Evolutionary conservation across 2,888 invertebrate genomes (phyloP), one percentile per base, ranked within the genome.

Genomic region (Drosophila neonasuta): DNA sequence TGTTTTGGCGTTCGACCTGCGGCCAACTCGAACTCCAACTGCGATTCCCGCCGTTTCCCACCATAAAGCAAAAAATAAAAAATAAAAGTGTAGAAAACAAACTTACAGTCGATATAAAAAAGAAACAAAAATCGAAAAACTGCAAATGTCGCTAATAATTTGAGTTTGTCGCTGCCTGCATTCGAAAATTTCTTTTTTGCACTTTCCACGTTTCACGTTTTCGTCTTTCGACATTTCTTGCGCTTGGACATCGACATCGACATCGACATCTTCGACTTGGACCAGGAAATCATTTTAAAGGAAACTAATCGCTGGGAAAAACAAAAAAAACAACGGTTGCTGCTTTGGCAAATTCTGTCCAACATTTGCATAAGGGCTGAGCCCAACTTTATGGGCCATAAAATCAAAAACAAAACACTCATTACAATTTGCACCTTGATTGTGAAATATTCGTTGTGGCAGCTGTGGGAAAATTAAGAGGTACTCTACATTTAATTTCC

Each of bases 61-160:
- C 86, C 71, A 61, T 87, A 82, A 87, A 74, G 67, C 70, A 79
- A 77, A 58, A 20, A 70, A 6, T 24, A 59, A 71, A 78, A 71
- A 74, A 74, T 20, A 54, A 51, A 46, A 6, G 24, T 56, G 52
- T 49, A 69, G 39, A 61, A 52, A 52, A 59, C 32, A 52, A 32
- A 54, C 1, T 46, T 44, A 57, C 36, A 45, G 45, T 24, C 54
- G 49, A 36, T 55, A 52, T n/a, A 61, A 77, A 52, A 15, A 30
- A 9, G 48, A 51, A 15, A 54, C 7, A 36, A 52, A 60, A 49
- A 71, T 29, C 24, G 29, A 45, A 55, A 65, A 59, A 54, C 48
- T 70, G 69, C 59, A 84, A 86, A 86, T 87, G 88, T 87, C 84
- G 77, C 86, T 84, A 74, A 80, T 81, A 77, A 79, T 87, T 84